A percentile compares a stretch with the other conserved stretches of the same genome.
Evolutionary conservation across 2,888 invertebrate species (phyloP).

Genomic region (Nemoura dubitans): DNA sequence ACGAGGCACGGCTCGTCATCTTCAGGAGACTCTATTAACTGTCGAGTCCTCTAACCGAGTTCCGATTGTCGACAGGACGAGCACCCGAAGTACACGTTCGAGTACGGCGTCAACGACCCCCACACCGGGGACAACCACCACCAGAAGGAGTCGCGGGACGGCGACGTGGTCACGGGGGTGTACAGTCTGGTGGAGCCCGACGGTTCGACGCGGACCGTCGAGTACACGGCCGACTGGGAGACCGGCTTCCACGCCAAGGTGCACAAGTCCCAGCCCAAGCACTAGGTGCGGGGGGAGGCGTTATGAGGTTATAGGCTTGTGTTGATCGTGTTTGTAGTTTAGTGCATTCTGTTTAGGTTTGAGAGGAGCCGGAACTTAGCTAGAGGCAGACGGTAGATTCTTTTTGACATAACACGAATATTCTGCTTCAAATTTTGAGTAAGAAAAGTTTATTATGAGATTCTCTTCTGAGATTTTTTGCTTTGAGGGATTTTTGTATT

Average conservation of each 20-base stretch:
- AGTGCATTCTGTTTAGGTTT: too few relatives aligned
- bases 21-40: too few relatives aligned
- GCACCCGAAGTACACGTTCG: conserved; percentile 75
- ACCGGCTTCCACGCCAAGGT: conserved; percentile 81
- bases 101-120: conserved; percentile 77
- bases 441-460: background rate
- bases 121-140: conserved; percentile 79
- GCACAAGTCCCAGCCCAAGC: conserved; percentile 61
- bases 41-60: background rate
- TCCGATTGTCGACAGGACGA: conserved; percentile 63
- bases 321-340: too few relatives aligned
- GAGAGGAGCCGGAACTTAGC: background rate
- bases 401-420: too few relatives aligned
- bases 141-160: conserved; percentile 77
- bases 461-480: background rate
- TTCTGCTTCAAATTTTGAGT: too few relatives aligned
- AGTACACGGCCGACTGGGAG: conserved; percentile 81
- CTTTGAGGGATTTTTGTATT: too few relatives aligned
- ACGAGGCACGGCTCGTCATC: too few relatives aligned
- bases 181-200: conserved; percentile 72
- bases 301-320: too few relatives aligned
- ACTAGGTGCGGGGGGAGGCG: conserved; percentile 24
- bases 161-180: conserved; percentile 75
- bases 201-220: conserved; percentile 77
- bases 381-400: too few relatives aligned